These are phyloP conservation scores for Formica selysi DNA, from an alignment of 1,140 invertebrate species.

Conservation along the genomic window DNA sequence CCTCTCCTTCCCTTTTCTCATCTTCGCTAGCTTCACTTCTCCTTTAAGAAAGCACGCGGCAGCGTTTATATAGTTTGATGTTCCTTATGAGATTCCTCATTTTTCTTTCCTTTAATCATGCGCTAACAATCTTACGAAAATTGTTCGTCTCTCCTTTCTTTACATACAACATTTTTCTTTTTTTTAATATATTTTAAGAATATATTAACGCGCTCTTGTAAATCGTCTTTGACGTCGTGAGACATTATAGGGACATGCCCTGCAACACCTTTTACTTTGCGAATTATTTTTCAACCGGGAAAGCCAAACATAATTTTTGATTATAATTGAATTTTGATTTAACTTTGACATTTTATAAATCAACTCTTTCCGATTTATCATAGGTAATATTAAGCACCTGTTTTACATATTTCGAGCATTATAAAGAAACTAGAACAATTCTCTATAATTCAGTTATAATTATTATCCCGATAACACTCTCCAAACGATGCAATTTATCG, in stretches of 20 bases:
- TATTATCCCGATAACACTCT: neutral
- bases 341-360: neutral
- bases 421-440: neutral
- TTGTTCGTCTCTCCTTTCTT: neutral
- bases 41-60: slow-evolving; percentile 2
- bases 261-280: neutral
- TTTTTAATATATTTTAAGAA: neutral
- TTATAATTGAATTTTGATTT: neutral
- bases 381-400: neutral
- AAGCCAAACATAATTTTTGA: slow-evolving; percentile 45
- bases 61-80: slow-evolving; percentile 12
- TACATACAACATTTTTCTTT: no score
- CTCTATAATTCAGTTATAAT: neutral
- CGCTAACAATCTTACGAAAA: neutral
- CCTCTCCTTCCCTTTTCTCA: neutral
- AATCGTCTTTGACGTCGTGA: neutral
- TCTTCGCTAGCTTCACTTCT: neutral
- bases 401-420: slow-evolving; percentile 1
- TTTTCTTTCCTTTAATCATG: neutral
- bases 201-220: neutral
- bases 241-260: neutral
- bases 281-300: slow-evolving; percentile 51
- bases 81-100: neutral
- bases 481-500: neutral
- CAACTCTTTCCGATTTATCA: neutral